Evolutionary conservation across 1,140 invertebrate genomes (phyloP), one percentile per base, ranked within the genome.

Genomic region (Brachionus angularis): DNA sequence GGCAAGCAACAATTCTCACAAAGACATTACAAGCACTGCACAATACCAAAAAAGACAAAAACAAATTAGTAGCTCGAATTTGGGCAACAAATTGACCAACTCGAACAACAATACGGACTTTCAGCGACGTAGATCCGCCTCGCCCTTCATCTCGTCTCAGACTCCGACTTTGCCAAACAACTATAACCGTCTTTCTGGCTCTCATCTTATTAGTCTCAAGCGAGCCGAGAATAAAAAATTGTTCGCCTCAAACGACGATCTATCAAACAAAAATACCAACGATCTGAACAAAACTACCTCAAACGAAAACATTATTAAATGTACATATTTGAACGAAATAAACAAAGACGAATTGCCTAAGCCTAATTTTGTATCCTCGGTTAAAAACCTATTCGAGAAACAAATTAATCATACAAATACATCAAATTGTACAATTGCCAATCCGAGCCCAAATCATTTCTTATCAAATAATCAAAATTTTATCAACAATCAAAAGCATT

Each of bases 271-370:
- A 64, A 49, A 67, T 34, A 16, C 27, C 27, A 3, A 25, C 18
- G 14, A 52, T 52, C 12, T 47, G 16, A 14, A 44, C 18, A 50
- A 67, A 50, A 16, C 31, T 67, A 10, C 47, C 62, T 5, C 62
- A 67, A 29, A 34, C 47, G 12, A 67, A 47, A 14, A 16, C 7
- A 47, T 67, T 47, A 18, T 67, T 14, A 67, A 67, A 23, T 67
- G 62, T 33, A 67, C 62, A 18, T 67, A 67, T 67, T 67, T 47
- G 47, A 67, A 67, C 29, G 62, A 67, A 67, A 67, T 67, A 25
- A 67, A 67, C 42, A 44, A 67, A 16, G 62, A 67, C 44, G 62
- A 67, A 36, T 27, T 67, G 27, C 62, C 62, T 44, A 46, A 50
- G 21, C 62, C 62, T 0, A 67, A 67, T 67, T 67, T 67, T 50